Evolutionary conservation across 2,888 invertebrate genomes (phyloP).

Genomic region (Punctoribates punctum): DNA sequence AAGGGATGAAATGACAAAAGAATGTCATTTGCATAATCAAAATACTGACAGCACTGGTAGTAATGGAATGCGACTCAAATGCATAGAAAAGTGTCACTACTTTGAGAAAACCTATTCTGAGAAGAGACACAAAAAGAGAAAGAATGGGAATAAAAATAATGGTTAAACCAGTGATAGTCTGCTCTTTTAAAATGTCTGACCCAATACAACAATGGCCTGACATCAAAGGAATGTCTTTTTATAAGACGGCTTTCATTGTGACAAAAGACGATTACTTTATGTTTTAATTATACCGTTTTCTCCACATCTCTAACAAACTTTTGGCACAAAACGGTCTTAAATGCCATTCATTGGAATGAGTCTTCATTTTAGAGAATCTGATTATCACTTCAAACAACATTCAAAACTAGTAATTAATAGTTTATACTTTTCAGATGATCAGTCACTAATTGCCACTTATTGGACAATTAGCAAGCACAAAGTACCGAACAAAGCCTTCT

Average conservation of each 20-base stretch:
- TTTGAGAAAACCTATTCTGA: neutral
- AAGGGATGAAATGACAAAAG: neutral
- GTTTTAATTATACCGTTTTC: neutral
- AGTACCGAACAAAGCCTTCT: too few relatives aligned
- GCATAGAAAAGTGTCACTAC: conserved; percentile 3
- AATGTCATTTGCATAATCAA: conserved; percentile 10
- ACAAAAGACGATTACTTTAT: neutral
- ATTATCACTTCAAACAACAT: too few relatives aligned
- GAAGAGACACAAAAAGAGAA: neutral
- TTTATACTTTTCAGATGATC: too few relatives aligned
- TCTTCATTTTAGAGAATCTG: too few relatives aligned
- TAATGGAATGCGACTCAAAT: neutral
- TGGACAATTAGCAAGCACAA: too few relatives aligned
- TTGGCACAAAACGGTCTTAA: too few relatives aligned
- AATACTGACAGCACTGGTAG: neutral
- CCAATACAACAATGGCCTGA: neutral
- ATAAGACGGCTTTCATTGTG: neutral
- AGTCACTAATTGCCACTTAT: too few relatives aligned
- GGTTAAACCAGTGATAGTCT: conserved; percentile 8
- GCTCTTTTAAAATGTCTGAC: conserved; percentile 16
- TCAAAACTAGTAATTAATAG: too few relatives aligned
- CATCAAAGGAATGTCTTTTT: conserved; percentile 3
- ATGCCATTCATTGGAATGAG: too few relatives aligned
- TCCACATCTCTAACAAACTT: neutral
- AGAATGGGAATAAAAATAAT: conserved; percentile 2